Evolutionary conservation across 2,888 invertebrate genomes (phyloP).

Genomic region (Leptopterna dolabrata): DNA sequence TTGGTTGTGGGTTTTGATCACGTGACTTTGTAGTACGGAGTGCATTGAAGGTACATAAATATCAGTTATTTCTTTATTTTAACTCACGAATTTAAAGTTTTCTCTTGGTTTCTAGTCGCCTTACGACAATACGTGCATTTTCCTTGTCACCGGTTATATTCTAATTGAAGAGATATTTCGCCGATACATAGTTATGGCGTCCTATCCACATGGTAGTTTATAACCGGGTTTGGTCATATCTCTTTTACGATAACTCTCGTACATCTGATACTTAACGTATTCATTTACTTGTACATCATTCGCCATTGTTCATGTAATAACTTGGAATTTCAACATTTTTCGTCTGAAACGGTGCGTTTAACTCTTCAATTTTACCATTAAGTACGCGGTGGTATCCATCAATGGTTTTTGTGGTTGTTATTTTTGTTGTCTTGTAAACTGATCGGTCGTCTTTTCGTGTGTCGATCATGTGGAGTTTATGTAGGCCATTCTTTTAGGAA

Average conservation of each 20-base stretch:
- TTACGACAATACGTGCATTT: background rate
- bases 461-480: background rate
- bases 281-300: background rate
- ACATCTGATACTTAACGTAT: background rate
- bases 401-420: conserved; percentile 21
- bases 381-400: background rate
- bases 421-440: conserved; percentile 33
- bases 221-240: conserved; percentile 62
- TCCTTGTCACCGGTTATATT: background rate
- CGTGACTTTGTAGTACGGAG: conserved; percentile 54
- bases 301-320: background rate
- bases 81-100: background rate
- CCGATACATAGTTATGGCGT: conserved; percentile 71
- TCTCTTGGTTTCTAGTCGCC: background rate
- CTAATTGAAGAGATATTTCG: background rate
- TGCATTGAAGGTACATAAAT: conserved; percentile 32
- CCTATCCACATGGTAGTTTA: conserved; percentile 74
- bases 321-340: background rate
- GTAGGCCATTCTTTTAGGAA: background rate
- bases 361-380: background rate
- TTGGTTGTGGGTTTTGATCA: conserved; percentile 52
- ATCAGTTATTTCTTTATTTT: conserved; percentile 29
- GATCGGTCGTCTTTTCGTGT: background rate
- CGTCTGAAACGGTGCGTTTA: background rate
- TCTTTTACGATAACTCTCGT: conserved; percentile 4